These are phyloP conservation scores for Procambarus clarkii DNA, from an alignment of 1,140 invertebrate genomes.

Conservation along the genomic window DNA sequence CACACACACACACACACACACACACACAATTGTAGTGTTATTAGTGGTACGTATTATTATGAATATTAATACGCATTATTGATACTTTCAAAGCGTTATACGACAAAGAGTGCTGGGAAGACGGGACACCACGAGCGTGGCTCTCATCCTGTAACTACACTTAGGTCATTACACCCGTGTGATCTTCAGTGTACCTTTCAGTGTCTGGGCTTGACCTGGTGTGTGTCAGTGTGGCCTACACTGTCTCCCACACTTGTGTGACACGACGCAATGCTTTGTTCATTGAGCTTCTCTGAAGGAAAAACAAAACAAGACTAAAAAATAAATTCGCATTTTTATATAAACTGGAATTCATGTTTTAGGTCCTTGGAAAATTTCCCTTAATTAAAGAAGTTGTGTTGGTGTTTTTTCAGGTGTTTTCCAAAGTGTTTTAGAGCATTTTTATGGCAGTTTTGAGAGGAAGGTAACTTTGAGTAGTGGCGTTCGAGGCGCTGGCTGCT, in stretches of 20 bases:
- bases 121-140: too few relatives aligned
- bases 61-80: too few relatives aligned
- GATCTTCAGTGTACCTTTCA: too few relatives aligned
- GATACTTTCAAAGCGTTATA: too few relatives aligned
- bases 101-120: too few relatives aligned
- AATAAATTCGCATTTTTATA: background rate
- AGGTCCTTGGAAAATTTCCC: background rate
- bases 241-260: background rate
- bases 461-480: background rate
- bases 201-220: background rate
- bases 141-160: too few relatives aligned
- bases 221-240: background rate
- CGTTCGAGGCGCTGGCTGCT: too few relatives aligned
- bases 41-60: too few relatives aligned
- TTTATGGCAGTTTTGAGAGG: background rate
- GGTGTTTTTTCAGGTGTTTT: background rate
- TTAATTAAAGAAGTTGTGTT: background rate
- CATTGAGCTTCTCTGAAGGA: background rate
- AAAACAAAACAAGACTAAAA: too few relatives aligned
- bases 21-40: too few relatives aligned
- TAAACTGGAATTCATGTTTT: slow-evolving; percentile 3
- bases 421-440: background rate
- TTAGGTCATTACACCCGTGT: too few relatives aligned
- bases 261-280: background rate
- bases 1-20: too few relatives aligned